Conservation (phyloP, 92 coral and sea anemone species). For the Umimayanthus kanabou region DNA sequence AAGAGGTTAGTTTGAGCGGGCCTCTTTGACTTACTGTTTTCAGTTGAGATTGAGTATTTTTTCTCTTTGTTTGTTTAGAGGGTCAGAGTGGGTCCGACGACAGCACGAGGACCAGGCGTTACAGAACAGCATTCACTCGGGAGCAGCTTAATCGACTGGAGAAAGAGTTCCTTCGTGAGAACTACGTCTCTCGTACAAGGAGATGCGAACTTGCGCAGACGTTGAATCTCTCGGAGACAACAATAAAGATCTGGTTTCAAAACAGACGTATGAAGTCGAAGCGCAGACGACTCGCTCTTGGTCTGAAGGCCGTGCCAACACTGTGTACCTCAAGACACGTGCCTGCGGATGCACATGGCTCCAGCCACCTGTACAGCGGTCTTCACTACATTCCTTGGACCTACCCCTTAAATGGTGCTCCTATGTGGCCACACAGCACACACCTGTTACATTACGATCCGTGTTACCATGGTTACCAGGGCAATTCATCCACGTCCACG, state of each 20-base stretch:
- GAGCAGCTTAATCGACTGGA: slow-evolving; percentile 86
- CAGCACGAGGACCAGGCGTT: slow-evolving; percentile 76
- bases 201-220: slow-evolving; percentile 85
- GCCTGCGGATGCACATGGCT: slow-evolving; percentile 62
- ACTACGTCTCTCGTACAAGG: slow-evolving; percentile 85
- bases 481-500: slow-evolving; percentile 1
- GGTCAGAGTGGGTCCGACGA: slow-evolving; percentile 43
- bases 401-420: slow-evolving; percentile 70
- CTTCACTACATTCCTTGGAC: slow-evolving; percentile 90
- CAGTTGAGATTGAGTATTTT: background rate
- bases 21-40: background rate
- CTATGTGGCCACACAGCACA: slow-evolving; percentile 81
- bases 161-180: slow-evolving; percentile 87
- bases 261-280: slow-evolving; percentile 91
- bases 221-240: slow-evolving; percentile 81
- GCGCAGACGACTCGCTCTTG: slow-evolving; percentile 87
- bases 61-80: background rate
- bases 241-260: slow-evolving; percentile 92
- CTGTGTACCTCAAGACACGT: slow-evolving; percentile 78
- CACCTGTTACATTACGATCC: slow-evolving; percentile 87
- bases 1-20: too few relatives aligned
- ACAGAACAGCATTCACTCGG: slow-evolving; percentile 88
- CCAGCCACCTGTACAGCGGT: slow-evolving; percentile 80
- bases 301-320: slow-evolving; percentile 75
- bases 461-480: slow-evolving; percentile 75